Base-by-base conservation (phyloP, 2,113 vertebrate species). In the Plestiodon gilberti region DNA sequence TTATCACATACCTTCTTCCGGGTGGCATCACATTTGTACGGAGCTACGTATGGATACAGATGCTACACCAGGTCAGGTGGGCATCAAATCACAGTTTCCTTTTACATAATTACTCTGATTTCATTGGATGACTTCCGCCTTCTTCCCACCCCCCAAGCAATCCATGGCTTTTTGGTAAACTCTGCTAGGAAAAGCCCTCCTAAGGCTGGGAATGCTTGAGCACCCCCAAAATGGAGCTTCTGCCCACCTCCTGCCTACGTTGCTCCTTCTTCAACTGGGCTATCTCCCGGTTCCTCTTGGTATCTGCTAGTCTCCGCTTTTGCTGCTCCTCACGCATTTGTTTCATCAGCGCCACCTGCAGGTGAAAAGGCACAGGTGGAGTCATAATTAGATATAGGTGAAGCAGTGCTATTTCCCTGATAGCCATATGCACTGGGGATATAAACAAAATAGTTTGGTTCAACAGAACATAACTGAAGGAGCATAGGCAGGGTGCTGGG, bases 281-380 rank as follows among this genome's bases (percentile, higher is more conserved):
- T 0, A 99, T 99, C 96, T 99, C 99, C 1, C 98, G 93, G 91
- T 98, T 99, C 94, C 98, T 97, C 95, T 98, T 99, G 0, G 97
- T 98, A 90, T 99, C 99, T 1, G 96, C 97, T 96, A 99, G 95
- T 65, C 98, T 97, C 88, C 98, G 95, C 84, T 97, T 97, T 94
- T 98, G 98, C 95, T 99, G 98, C 86, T 99, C 98, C 91, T 99
- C 99, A 55, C 99, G 97, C 98, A 99, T 99, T 96, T 99, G 98
- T 93, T 99, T 99, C 98, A 99, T 99, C 91, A 99, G 96, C 0
- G 96, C 95, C n/a, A 99, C 98, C 99, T 99, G 87, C 5, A 25
- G 25, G 28, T 71, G 52, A 69, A 15, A 0, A 0, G 57, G 65
- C 1, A 40, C 82, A 62, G 15, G 23, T 1, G 3, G 18, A 0